phyloP scores from a whole-genome alignment of 2,797 vertebrate species.

The Phyllotis vaccarum region DNA sequence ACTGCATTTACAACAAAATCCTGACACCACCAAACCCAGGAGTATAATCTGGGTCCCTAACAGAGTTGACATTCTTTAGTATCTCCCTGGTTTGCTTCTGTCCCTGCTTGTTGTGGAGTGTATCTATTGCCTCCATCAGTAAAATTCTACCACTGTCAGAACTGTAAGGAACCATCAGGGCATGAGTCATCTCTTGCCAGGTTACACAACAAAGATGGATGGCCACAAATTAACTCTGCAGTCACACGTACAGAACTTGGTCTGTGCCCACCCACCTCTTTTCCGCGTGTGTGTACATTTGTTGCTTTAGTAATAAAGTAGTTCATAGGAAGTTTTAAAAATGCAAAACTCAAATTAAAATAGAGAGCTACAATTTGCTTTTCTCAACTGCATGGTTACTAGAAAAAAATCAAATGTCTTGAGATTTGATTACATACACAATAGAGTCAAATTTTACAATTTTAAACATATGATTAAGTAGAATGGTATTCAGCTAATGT shows the following conservation, averaged over 20 bases:
- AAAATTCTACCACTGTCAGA: not conserved
- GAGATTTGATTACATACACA: not conserved
- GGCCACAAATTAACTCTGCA: no score
- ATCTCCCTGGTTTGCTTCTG: not conserved
- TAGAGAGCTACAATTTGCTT: not conserved
- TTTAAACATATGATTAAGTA: not conserved
- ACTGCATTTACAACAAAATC: not conserved
- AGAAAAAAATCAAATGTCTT: not conserved
- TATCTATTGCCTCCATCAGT: not conserved
- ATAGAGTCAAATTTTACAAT: not conserved
- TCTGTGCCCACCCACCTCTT: no score
- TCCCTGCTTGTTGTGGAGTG: not conserved
- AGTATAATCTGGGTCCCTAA: not conserved
- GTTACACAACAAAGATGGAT: not conserved
- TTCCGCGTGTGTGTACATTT: not conserved
- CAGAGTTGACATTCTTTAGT: not conserved
- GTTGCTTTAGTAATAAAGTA: not conserved
- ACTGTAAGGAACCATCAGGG: not conserved
- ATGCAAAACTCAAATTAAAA: not conserved
- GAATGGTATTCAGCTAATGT: not conserved
- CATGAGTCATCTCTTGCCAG: not conserved
- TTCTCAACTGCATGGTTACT: not conserved
- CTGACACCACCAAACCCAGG: not conserved
- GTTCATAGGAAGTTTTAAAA: not conserved
- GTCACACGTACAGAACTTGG: no score